Percentiles rank a stretch among this genome's conserved stretches.
Conservation (phyloP, 2,113 vertebrate species). For the Cygnus atratus region DNA sequence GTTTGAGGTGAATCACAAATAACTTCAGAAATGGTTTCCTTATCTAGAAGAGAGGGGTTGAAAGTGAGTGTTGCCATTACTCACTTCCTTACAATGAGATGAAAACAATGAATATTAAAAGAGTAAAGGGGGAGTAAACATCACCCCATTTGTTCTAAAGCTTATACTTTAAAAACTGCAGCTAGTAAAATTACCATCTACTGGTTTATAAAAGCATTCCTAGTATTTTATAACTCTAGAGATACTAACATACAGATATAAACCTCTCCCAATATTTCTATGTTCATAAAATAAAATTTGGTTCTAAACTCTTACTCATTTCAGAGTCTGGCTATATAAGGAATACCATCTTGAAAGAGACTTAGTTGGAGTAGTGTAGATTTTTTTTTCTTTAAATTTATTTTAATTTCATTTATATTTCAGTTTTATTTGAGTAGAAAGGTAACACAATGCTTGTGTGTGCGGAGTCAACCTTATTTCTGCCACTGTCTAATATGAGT, state of each 20-base stretch:
- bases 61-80: not conserved
- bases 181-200: not conserved
- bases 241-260: not conserved
- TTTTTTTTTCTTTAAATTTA: not conserved
- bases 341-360: not conserved
- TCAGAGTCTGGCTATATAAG: not conserved
- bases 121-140: not conserved
- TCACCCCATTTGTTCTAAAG: not conserved
- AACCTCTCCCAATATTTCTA: not conserved
- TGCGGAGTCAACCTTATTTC: not conserved
- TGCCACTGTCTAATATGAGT: not conserved
- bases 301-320: not conserved
- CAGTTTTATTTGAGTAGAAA: not conserved
- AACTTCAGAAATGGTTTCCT: not conserved
- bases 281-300: not conserved
- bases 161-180: not conserved
- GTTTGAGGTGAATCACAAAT: not conserved
- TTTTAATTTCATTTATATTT: not conserved
- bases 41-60: not conserved
- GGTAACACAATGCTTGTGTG: rapidly evolving
- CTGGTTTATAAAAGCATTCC: not conserved
- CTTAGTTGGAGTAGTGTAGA: not conserved
- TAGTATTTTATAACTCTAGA: not conserved
- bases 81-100: not conserved
- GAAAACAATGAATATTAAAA: not conserved